Conservation (phyloP, 2,888 invertebrate species). For the Neoitamus cyanurus region DNA sequence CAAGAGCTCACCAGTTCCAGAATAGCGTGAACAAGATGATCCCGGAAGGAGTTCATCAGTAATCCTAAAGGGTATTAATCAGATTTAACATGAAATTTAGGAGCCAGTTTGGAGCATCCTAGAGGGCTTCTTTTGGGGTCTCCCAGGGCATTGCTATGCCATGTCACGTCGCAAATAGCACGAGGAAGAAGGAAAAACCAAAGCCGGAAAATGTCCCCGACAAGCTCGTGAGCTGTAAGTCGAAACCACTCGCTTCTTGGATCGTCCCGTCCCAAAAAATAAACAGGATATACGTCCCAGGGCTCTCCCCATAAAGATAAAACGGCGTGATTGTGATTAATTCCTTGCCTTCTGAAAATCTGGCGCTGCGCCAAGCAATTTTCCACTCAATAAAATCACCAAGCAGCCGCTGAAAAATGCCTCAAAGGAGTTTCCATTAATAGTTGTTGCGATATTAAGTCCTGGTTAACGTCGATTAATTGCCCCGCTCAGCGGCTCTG, state of each 20-base stretch:
- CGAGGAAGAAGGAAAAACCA: background rate
- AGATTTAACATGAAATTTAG: conserved; percentile 32
- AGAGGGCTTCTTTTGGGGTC: background rate
- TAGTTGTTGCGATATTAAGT: background rate
- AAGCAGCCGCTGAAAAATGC: background rate
- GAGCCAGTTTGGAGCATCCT: background rate
- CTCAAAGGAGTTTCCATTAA: background rate
- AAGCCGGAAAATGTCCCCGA: background rate
- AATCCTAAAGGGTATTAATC: conserved; percentile 25
- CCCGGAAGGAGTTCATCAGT: conserved; percentile 18
- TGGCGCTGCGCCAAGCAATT: conserved; percentile 13
- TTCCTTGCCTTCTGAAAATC: background rate
- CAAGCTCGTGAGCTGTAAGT: background rate
- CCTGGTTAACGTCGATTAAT: background rate
- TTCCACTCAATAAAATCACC: conserved; percentile 29
- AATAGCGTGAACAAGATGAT: conserved; percentile 25
- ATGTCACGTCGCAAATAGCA: background rate
- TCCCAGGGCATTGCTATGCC: background rate
- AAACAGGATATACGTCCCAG: background rate
- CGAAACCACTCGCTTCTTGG: background rate
- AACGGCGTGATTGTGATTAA: conserved; percentile 23
- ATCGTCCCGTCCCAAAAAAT: background rate
- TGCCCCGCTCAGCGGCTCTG: background rate
- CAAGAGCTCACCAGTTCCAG: background rate
- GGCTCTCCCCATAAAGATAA: conserved; percentile 13